Evolutionary conservation across 2,888 invertebrate genomes (phyloP).

Genomic region (Doris montereyensis): DNA sequence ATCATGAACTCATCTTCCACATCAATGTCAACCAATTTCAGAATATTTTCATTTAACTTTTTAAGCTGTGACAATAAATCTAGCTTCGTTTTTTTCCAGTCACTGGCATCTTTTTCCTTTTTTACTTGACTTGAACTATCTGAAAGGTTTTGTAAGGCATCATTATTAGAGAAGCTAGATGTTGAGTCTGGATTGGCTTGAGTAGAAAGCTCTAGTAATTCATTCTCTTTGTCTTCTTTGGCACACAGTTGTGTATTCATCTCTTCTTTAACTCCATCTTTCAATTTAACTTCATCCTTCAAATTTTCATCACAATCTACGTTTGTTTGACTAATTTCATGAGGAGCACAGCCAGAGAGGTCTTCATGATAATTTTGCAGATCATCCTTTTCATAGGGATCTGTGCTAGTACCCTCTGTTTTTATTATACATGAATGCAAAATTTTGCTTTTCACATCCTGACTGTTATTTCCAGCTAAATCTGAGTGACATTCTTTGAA

Average conservation of each 20-base stretch:
- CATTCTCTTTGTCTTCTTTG: neutral
- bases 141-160: neutral
- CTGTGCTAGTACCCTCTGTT: neutral
- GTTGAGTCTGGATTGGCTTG: neutral
- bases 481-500: neutral
- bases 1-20: constrained; percentile 29
- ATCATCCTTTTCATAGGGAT: neutral
- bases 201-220: neutral
- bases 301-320: neutral
- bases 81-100: neutral
- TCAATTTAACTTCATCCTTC: neutral
- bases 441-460: neutral
- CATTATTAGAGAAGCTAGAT: neutral
- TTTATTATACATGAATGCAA: neutral
- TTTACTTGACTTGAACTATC: neutral
- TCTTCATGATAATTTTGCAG: too few relatives aligned
- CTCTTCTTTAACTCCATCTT: neutral
- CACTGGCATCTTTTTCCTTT: neutral
- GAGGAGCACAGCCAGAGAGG: too few relatives aligned
- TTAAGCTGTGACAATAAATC: constrained; percentile 23
- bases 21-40: constrained; percentile 37
- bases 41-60: constrained; percentile 34
- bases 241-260: neutral
- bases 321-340: too few relatives aligned
- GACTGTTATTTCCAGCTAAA: neutral